Evolutionary conservation across 1,140 invertebrate species (phyloP).

Genomic region (Steinernema khuongi): DNA sequence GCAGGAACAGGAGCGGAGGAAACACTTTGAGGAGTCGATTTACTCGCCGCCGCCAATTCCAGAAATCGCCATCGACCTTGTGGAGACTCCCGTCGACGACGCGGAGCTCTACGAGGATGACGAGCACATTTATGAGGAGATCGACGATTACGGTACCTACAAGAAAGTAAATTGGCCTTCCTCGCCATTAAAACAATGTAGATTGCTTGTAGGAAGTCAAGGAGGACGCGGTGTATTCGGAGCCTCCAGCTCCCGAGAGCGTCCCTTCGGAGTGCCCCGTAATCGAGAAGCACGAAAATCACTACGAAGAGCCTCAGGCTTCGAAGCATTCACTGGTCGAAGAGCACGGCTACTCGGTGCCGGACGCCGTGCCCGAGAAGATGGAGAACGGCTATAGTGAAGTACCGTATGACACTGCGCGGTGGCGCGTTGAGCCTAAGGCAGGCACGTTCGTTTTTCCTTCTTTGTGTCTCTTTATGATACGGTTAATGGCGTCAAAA

Average conservation of each 20-base stretch:
- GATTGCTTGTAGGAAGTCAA: too few species aligned
- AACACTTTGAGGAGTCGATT: background rate
- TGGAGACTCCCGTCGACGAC: background rate
- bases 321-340: background rate
- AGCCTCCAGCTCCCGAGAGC: background rate
- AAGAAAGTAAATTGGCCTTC: background rate
- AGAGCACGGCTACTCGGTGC: background rate
- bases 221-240: background rate
- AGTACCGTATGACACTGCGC: background rate
- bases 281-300: background rate
- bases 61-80: background rate
- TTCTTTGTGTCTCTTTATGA: too few species aligned
- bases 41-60: background rate
- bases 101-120: conserved; percentile 24
- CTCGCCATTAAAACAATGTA: background rate
- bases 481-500: too few species aligned
- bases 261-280: background rate
- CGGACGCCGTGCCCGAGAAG: background rate
- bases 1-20: background rate
- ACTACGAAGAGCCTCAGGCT: conserved; percentile 17
- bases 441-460: too few species aligned
- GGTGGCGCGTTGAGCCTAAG: background rate
- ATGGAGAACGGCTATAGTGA: background rate
- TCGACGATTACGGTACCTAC: conserved; percentile 18
- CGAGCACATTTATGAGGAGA: conserved; percentile 27